Percentiles rank a stretch among this genome's conserved stretches.
Conservation (phyloP, 2,888 invertebrate species). For the Heterodera filipjevi region DNA sequence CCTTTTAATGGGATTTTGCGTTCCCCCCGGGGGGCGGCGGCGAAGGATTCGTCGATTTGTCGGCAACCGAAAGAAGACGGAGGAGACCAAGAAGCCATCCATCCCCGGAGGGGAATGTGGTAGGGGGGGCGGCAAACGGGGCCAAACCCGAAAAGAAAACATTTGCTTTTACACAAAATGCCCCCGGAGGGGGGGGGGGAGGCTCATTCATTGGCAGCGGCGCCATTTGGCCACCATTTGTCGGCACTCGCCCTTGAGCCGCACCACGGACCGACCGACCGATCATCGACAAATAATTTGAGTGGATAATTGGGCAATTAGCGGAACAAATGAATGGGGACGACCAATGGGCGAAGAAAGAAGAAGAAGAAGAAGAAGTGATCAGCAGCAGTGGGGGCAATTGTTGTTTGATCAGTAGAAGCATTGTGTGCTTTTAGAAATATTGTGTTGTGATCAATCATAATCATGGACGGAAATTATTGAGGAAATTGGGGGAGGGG, state of each 20-base stretch:
- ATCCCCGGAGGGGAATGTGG: background rate
- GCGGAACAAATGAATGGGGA: slow-evolving; percentile 10
- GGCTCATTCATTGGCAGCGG: background rate
- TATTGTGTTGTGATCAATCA: background rate
- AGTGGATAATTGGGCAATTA: slow-evolving; percentile 19
- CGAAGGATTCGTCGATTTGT: background rate
- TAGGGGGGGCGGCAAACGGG: too few relatives aligned
- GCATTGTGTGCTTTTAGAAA: background rate
- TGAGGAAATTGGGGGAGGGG: background rate
- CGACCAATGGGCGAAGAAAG: background rate
- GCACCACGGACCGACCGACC: background rate
- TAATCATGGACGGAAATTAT: background rate
- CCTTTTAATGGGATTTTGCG: slow-evolving; percentile 19
- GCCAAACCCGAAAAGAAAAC: background rate
- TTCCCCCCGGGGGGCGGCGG: background rate
- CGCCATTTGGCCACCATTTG: slow-evolving; percentile 9
- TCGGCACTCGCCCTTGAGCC: background rate
- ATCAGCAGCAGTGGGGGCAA: background rate
- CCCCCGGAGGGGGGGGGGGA: background rate
- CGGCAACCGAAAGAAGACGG: background rate
- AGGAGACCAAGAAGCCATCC: too few relatives aligned
- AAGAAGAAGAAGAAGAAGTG: background rate
- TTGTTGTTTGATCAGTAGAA: background rate
- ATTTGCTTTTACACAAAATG: slow-evolving; percentile 7
- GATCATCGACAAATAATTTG: background rate